These are phyloP conservation scores for Gallinago undulata DNA, from an alignment of 2,113 vertebrate genomes.

Conservation along the genomic window DNA sequence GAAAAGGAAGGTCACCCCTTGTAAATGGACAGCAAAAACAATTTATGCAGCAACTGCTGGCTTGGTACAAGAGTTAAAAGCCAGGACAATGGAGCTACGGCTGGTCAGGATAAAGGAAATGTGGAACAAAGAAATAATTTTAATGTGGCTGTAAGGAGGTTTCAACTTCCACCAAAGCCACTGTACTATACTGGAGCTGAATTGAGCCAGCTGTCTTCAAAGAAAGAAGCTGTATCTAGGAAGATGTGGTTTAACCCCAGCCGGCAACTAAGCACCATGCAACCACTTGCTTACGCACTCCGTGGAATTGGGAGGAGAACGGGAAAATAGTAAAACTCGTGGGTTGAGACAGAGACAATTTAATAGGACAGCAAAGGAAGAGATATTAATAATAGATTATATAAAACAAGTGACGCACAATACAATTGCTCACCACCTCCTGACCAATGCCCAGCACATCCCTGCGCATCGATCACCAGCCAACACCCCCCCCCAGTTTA, in stretches of 20 bases:
- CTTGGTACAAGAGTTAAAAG: not conserved
- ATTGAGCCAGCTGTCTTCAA: not conserved
- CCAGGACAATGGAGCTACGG: not conserved
- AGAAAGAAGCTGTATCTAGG: not conserved
- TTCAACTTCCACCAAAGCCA: not conserved
- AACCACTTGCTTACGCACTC: not conserved
- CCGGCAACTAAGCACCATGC: not conserved
- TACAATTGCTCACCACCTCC: not conserved
- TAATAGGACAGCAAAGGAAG: not conserved
- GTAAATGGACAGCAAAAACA: not conserved
- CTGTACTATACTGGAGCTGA: not conserved
- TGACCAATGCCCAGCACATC: not conserved
- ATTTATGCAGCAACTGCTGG: not conserved
- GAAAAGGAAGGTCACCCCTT: constrained; percentile 32
- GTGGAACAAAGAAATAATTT: not conserved
- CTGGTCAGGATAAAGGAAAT: not conserved
- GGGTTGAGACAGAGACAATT: not conserved
- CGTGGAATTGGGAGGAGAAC: not conserved
- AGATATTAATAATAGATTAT: not conserved
- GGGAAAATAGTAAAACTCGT: not conserved
- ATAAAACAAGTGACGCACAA: not conserved
- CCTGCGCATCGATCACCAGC: not conserved
- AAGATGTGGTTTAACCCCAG: not conserved
- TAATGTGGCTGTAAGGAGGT: not conserved
- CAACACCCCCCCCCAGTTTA: not conserved